Evolutionary conservation across 2,113 vertebrate genomes (phyloP), one percentile per base, ranked within the genome.

Genomic region (Syrrhaptes paradoxus): DNA sequence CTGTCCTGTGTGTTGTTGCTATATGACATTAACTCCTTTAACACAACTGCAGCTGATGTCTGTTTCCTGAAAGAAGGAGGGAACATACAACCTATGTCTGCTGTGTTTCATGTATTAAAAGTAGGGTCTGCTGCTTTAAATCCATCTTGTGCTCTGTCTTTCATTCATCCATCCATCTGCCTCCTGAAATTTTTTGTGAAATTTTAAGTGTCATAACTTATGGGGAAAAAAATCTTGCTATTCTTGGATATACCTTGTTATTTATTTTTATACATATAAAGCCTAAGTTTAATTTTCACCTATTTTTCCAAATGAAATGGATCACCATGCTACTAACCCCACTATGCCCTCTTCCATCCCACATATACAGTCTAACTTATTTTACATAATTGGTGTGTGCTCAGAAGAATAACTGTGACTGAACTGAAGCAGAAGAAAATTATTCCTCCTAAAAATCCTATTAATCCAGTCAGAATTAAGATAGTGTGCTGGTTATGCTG

Each of bases 381-480:
- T 96, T 96, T 95, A 54, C 36, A 7, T 95, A 79, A 68, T 93
- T 65, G n/a, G 24, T 92, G 61, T 94, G 65, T 87, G 54, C 62
- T 90, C 8, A 11, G 57, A 91, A 78, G 62, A 84, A 32, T 91
- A 94, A 89, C 34, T 73, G 66, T 89, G 36, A 48, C 87, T 94
- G 54, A 55, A 72, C 7, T 84, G 57, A 91, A 82, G 68, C 65
- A 72, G 76, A 81, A 90, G 68, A 49, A 85, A 93, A 79, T 55
- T 94, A 45, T 68, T 96, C 58, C 58, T 92, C n/a, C 76, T 86
- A 74, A 94, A 95, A 93, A 93, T 88, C 55, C 45, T 73, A 11
- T 58, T 96, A 83, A 89, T 95, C 36, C 48, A 43, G 8, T 92
- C 22, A 41, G 77, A 91, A 90, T 86, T 93, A 67, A 84, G 49